phyloP scores from a whole-genome alignment of 2,888 invertebrate genomes.

The Ennomos fuscantarius region DNA sequence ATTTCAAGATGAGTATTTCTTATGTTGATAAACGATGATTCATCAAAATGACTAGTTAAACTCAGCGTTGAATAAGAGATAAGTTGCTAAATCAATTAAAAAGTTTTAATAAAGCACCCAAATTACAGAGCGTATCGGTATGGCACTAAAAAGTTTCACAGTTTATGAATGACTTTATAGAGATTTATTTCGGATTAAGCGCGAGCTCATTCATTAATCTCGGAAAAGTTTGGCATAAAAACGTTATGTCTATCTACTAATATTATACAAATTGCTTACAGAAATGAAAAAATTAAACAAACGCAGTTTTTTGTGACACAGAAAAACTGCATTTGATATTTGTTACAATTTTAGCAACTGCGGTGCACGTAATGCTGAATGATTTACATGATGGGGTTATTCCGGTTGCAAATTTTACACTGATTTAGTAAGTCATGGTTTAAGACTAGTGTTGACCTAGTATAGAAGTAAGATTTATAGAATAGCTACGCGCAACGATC shows the following conservation, averaged over 20 bases:
- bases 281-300: conserved; percentile 11
- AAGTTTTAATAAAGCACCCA: conserved; percentile 12
- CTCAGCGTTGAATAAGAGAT: conserved; percentile 1
- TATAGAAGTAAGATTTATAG: no score
- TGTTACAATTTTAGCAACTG: no score
- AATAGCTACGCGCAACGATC: no score
- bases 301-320: conserved; percentile 4
- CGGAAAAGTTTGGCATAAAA: conserved; percentile 12
- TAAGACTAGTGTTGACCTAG: no score
- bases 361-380: no score
- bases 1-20: no score
- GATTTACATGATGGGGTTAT: no score
- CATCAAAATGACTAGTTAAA: background rate
- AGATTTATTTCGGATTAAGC: conserved; percentile 20
- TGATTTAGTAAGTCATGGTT: no score
- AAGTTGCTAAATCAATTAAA: conserved; percentile 12
- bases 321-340: no score
- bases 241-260: conserved; percentile 1
- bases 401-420: no score
- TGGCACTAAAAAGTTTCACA: conserved; percentile 18
- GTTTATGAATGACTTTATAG: conserved; percentile 20
- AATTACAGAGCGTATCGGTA: conserved; percentile 6
- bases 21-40: background rate
- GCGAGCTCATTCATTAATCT: conserved; percentile 23
- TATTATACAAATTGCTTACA: conserved; percentile 10